Evolutionary conservation across 2,797 vertebrate species (phyloP).

Genomic region (Acridotheres tristis): DNA sequence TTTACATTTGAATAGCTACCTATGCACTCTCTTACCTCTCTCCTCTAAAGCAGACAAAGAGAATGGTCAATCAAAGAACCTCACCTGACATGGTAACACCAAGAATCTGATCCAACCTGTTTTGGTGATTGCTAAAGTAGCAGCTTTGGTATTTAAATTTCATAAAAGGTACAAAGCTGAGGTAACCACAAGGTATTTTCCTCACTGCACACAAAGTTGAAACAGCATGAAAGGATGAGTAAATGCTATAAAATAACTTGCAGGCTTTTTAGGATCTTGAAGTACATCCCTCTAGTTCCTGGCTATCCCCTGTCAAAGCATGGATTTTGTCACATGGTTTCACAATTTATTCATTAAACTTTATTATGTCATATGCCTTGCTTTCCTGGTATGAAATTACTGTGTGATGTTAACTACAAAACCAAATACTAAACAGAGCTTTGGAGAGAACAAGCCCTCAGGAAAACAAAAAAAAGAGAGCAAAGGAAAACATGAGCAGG

Average conservation of each 20-base stretch:
- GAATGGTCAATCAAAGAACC: background rate
- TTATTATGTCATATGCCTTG: constrained; percentile 20
- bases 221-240: background rate
- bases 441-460: background rate
- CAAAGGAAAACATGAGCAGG: background rate
- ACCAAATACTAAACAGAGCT: background rate
- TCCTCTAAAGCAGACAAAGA: background rate
- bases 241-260: background rate
- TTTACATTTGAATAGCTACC: background rate
- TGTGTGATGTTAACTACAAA: constrained; percentile 10
- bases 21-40: background rate
- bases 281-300: background rate
- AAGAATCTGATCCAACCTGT: background rate
- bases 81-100: background rate
- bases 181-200: background rate
- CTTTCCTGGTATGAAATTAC: background rate
- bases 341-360: constrained; percentile 23
- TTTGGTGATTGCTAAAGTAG: background rate
- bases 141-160: background rate
- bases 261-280: background rate
- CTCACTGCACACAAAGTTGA: background rate
- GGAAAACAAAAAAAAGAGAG: background rate
- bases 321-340: background rate
- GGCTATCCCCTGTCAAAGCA: background rate
- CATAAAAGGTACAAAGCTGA: background rate